Conservation (phyloP, 2,797 vertebrate species). For the Sardinella longiceps region DNA sequence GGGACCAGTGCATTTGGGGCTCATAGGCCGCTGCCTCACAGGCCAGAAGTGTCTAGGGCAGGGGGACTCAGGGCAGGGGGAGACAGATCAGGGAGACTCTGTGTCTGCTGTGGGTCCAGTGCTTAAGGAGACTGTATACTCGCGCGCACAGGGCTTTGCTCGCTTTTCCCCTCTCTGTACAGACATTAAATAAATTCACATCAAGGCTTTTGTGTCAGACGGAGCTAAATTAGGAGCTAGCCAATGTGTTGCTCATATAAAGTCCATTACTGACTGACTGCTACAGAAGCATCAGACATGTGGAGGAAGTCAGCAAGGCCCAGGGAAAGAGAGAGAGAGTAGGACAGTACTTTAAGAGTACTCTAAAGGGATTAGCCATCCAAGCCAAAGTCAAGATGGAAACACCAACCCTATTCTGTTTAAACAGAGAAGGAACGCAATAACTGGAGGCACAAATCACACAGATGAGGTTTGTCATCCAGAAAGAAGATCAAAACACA, state of each 20-base stretch:
- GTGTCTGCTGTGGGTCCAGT: too few species aligned
- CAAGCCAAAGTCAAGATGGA: constrained; percentile 18
- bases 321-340: background rate
- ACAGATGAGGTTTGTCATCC: constrained; percentile 26
- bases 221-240: background rate
- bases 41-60: constrained; percentile 17
- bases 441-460: constrained; percentile 48
- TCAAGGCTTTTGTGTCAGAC: background rate
- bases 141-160: too few species aligned
- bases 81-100: too few species aligned
- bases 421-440: constrained; percentile 35
- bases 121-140: too few species aligned
- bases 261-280: background rate
- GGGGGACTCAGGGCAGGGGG: too few species aligned
- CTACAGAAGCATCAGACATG: background rate
- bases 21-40: too few species aligned
- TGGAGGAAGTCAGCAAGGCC: background rate
- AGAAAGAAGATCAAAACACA: constrained; percentile 11
- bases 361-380: background rate
- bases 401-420: constrained; percentile 40
- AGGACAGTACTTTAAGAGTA: background rate
- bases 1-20: too few species aligned
- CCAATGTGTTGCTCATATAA: background rate
- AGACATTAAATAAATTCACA: background rate
- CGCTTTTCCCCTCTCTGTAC: background rate